Percentiles rank a stretch among this genome's conserved stretches.
Conservation (phyloP, 2,113 vertebrate genomes). For the Asarcornis scutulata region DNA sequence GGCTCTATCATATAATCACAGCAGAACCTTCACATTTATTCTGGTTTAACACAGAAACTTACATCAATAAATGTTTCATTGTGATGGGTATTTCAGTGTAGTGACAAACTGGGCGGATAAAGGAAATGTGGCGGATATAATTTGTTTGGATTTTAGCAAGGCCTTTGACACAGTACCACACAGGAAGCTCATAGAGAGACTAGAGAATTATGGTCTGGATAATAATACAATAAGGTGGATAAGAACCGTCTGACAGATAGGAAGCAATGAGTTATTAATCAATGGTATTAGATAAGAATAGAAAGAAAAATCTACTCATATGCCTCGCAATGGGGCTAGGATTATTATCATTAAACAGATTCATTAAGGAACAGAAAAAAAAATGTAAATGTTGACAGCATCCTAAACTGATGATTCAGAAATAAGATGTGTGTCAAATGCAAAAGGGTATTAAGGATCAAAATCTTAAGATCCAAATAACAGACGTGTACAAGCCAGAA, state of each 20-base stretch:
- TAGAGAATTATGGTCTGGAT: conserved; percentile 47
- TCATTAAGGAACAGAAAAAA: conserved; percentile 26
- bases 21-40: conserved; percentile 63
- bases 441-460: not conserved
- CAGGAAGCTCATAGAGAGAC: conserved; percentile 59
- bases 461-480: conserved; percentile 25
- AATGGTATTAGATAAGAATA: conserved; percentile 56
- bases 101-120: conserved; percentile 62
- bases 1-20: conserved; percentile 64
- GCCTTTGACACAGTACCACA: conserved; percentile 65
- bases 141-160: conserved; percentile 77
- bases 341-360: conserved; percentile 33
- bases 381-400: conserved; percentile 43
- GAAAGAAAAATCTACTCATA: conserved; percentile 24
- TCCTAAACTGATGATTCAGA: conserved; percentile 3
- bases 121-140: conserved; percentile 65
- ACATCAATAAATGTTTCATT: conserved; percentile 65
- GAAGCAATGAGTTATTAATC: conserved; percentile 69
- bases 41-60: conserved; percentile 66
- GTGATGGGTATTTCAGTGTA: conserved; percentile 48
- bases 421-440: not conserved
- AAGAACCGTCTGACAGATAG: conserved; percentile 54
- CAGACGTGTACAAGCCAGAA: not conserved
- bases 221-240: conserved; percentile 51
- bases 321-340: not conserved